Conservation (phyloP, 2,113 vertebrate genomes). For the Lagopus muta region DNA sequence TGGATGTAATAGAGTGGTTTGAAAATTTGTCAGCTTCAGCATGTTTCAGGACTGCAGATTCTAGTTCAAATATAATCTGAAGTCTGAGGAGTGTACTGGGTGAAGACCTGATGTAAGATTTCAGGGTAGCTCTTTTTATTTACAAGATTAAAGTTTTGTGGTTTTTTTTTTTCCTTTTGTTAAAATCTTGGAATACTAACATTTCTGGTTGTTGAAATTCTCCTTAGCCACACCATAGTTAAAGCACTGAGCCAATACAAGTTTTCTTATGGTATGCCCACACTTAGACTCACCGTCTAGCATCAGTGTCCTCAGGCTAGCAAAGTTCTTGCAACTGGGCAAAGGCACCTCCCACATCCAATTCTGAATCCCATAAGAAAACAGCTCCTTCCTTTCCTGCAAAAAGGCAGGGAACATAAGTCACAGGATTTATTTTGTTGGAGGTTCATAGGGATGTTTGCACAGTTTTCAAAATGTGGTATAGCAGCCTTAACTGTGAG, state of each 20-base stretch:
- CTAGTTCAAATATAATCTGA: neutral
- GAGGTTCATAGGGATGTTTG: neutral
- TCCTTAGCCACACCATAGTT: neutral
- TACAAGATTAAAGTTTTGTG: neutral
- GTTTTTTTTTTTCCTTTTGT: neutral
- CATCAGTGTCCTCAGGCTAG: neutral
- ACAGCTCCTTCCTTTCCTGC: neutral
- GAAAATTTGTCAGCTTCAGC: neutral
- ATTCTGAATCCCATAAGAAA: neutral
- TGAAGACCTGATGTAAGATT: neutral
- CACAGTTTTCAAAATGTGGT: neutral
- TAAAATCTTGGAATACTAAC: neutral
- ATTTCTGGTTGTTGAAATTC: neutral
- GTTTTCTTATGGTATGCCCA: neutral
- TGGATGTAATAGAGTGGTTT: neutral
- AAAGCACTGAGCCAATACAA: neutral
- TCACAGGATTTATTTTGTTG: neutral
- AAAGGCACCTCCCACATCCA: neutral
- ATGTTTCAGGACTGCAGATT: neutral
- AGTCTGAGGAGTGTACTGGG: neutral
- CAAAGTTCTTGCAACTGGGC: neutral
- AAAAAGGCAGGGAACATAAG: neutral
- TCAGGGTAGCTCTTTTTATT: neutral
- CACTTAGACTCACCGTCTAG: neutral
- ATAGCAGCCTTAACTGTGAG: neutral